Percentiles rank a stretch among this genome's conserved stretches.
Conservation (phyloP, 1,140 invertebrate species). For the Lethrus apterus region DNA sequence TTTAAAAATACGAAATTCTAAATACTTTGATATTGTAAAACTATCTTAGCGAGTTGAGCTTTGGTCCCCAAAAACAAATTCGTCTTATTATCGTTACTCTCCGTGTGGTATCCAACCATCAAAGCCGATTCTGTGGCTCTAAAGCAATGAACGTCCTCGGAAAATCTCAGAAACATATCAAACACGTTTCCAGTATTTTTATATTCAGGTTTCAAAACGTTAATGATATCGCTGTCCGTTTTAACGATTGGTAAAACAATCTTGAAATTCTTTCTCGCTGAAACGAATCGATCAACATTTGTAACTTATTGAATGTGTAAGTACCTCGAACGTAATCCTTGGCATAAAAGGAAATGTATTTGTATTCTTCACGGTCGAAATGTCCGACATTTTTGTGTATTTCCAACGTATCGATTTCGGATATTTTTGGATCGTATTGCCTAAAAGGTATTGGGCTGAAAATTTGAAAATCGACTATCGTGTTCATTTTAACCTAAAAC, state of each 20-base stretch:
- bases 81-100: conserved; percentile 11
- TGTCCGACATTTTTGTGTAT: conserved; percentile 71
- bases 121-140: conserved; percentile 64
- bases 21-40: conserved; percentile 5
- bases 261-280: conserved; percentile 56
- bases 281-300: too few relatives aligned
- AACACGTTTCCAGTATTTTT: conserved; percentile 46
- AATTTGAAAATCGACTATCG: conserved; percentile 69
- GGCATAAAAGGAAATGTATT: conserved; percentile 73
- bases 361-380: conserved; percentile 65
- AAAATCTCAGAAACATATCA: conserved; percentile 55
- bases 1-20: too few relatives aligned
- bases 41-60: conserved; percentile 32
- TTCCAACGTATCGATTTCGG: conserved; percentile 55
- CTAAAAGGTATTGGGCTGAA: conserved; percentile 77
- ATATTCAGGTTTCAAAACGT: conserved; percentile 38
- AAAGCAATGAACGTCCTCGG: conserved; percentile 54
- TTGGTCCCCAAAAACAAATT: conserved; percentile 37
- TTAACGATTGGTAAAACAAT: conserved; percentile 52
- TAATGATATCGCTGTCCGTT: conserved; percentile 54
- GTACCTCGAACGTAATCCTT: conserved; percentile 69
- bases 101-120: conserved; percentile 49
- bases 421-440: conserved; percentile 61
- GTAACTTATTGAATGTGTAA: conserved; percentile 15
- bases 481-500: conserved; percentile 73